A percentile compares a stretch with the other conserved stretches of the same genome.
phyloP scores from a whole-genome alignment of 2,113 vertebrate genomes.

The Anthoscopus minutus region DNA sequence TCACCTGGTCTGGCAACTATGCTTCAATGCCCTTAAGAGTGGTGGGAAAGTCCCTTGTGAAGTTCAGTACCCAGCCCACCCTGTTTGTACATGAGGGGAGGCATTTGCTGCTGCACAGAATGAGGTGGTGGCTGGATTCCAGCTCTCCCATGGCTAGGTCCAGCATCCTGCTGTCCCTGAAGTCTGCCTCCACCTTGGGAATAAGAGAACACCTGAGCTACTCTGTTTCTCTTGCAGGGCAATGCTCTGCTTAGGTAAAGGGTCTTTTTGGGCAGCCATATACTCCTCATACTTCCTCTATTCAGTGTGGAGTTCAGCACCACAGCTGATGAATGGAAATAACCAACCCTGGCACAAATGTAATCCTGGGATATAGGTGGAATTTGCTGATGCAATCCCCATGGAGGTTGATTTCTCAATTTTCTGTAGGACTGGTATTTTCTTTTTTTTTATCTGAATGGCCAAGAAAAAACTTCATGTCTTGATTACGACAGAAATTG shows the following conservation, averaged over 20 bases:
- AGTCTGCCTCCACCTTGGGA: not conserved
- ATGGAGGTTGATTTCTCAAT: not conserved
- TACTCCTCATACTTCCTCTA: not conserved
- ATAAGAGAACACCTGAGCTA: fast-evolving
- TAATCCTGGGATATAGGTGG: not conserved
- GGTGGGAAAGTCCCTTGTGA: not conserved
- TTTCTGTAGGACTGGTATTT: not conserved
- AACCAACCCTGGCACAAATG: not conserved
- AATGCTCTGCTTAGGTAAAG: not conserved
- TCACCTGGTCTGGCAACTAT: fast-evolving
- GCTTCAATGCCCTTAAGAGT: not conserved
- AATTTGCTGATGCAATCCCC: not conserved
- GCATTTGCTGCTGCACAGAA: fast-evolving
- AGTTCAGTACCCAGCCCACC: not conserved
- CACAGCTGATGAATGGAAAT: not conserved
- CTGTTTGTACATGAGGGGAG: not conserved
- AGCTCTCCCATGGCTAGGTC: not conserved
- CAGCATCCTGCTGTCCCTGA: not conserved
- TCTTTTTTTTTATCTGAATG: not conserved
- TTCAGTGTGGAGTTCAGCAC: not conserved
- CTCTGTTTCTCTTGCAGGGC: not conserved
- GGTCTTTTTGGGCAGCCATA: not conserved
- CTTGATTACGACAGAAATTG: not conserved
- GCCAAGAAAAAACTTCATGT: not conserved
- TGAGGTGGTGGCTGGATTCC: not conserved